Evolutionary conservation across 2,888 invertebrate genomes (phyloP), one percentile per base, ranked within the genome.

Genomic region (Rutpela maculata): DNA sequence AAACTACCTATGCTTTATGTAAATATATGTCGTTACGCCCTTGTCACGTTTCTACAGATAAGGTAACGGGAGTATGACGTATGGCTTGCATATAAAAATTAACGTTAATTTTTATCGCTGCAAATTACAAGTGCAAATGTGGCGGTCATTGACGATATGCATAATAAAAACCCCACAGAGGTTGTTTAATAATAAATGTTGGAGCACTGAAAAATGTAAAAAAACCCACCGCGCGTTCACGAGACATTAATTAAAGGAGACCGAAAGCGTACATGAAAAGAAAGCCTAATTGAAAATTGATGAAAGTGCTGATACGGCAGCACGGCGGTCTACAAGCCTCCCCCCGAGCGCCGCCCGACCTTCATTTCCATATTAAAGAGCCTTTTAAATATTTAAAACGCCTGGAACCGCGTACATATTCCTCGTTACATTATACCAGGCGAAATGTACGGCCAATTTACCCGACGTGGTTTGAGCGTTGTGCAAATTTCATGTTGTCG

Each of bases 271-370:
- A 78, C 82, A 82, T 80, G 82, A 81, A 85, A 83, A 82, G 83
- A 81, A 82, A 80, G 81, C 83, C 83, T 85, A 84, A 85, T 85
- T 85, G 84, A 85, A 84, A 85, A 85, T 84, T 85, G 85, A 85
- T 85, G 84, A 83, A 83, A 83, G 82, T 81, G 83, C 83, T 81
- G 84, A 84, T 83, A 83, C 81, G 81, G 82, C 77, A 63, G 73
- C 63, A 71, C 69, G 74, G 76, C 76, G 77, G 72, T 77, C 56
- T 69, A 50, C 72, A 35, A 76, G 35, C 69, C 76, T 65, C 38
- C 77, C 22, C 75, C 75, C 74, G 19, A 12, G 66, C 68, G 38
- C 62, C 63, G 60, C 75, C 74, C 74, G 75, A 68, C 75, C 80
- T 76, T 77, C 80, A 82, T 84, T 84, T 85, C 81, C 84, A 85